Percentiles rank a stretch among this genome's conserved stretches.
These are phyloP conservation scores for Drosophila pseudoobscura DNA, from an alignment of 1,140 invertebrate species.

Conservation along the genomic window DNA sequence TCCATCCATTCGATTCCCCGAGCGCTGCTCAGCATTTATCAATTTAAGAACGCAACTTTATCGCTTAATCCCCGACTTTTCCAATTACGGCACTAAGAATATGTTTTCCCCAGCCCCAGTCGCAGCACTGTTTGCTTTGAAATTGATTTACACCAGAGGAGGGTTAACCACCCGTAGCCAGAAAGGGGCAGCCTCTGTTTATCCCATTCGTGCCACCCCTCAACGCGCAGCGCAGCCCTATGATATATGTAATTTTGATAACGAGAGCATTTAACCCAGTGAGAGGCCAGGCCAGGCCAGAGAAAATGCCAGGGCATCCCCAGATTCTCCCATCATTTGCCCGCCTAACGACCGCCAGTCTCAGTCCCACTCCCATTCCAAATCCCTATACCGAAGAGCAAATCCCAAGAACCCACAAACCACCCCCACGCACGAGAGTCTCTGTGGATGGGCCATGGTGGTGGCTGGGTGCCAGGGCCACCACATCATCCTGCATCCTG, in stretches of 20 bases:
- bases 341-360: conserved; percentile 31
- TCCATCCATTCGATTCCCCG: not conserved
- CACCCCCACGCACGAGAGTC: conserved; percentile 24
- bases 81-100: conserved; percentile 65
- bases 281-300: not conserved
- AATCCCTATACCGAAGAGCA: not conserved
- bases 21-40: conserved; percentile 11
- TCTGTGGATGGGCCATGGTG: conserved; percentile 17
- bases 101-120: conserved; percentile 39
- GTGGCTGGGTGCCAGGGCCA: conserved; percentile 13
- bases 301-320: conserved; percentile 4
- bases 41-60: conserved; percentile 65
- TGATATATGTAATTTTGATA: conserved; percentile 71
- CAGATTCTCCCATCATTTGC: conserved; percentile 28
- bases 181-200: conserved; percentile 34
- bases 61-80: conserved; percentile 70
- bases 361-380: not conserved
- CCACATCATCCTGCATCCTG: conserved; percentile 30
- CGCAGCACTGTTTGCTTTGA: conserved; percentile 21
- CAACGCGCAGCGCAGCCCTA: conserved; percentile 30
- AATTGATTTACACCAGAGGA: conserved; percentile 57
- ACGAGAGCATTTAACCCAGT: conserved; percentile 61
- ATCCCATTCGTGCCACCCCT: conserved; percentile 58
- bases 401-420: conserved; percentile 50
- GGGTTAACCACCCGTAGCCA: conserved; percentile 74